Evolutionary conservation across 2,797 vertebrate species (phyloP), one percentile per base, ranked within the genome.

Genomic region (Cuniculus paca): DNA sequence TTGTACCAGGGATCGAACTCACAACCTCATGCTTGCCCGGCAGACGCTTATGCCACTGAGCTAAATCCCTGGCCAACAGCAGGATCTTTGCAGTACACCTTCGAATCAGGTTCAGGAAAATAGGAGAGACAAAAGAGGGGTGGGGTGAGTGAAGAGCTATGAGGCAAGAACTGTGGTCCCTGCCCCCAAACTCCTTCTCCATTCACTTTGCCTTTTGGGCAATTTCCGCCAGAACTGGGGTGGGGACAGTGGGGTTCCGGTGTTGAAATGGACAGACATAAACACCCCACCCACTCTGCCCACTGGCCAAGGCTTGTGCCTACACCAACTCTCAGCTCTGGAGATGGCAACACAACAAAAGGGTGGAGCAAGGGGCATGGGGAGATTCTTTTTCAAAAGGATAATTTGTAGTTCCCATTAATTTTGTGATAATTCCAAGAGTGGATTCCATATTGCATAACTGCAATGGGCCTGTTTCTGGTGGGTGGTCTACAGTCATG

Each of bases 231-330:
- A 97, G 96, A 97, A 97, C 96, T 94, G 97, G 94, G 96, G 97
- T 97, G 96, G 56, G 94, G 96, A 97, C 90, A 81, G 93, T 94
- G 96, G 93, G 86, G 93, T 98, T 98, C 97, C 97, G 95, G 97
- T 98, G 97, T 98, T 96, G 97, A 97, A 98, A 98, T 97, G 97
- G 97, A 88, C 91, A 97, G 96, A 98, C 95, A 96, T 96, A 98
- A 97, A 98, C 97, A 98, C 97, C 93, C 96, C 96, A 96, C 97
- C 96, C 97, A 95, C 72, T 96, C 70, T 96, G 91, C 85, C 84
- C 74, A 61, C 45, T 88, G 94, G 93, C 77, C 92, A 70, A 88
- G 80, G 28, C 87, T 78, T 94, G 84, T 78, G 75, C 52, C 82
- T 83, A 80, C 26, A 96, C 83, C 81, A 91, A 78, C 83, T 92